A percentile compares a stretch with the other conserved stretches of the same genome.
phyloP scores from a whole-genome alignment of 2,797 vertebrate genomes.

The Paramormyrops hopkinsi region DNA sequence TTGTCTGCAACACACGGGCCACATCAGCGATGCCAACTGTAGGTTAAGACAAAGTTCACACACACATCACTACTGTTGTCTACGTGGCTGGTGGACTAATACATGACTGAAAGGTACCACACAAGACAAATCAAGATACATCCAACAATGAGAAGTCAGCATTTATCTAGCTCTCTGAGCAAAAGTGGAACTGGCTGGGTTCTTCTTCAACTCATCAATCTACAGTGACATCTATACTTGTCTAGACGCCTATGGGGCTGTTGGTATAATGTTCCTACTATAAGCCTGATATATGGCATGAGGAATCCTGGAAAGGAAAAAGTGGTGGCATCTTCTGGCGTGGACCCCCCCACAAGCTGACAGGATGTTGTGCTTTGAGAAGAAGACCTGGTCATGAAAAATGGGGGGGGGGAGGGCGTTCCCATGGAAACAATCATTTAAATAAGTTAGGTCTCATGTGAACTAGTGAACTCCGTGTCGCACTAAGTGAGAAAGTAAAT shows the following conservation, averaged over 20 bases:
- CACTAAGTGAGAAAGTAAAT: not conserved
- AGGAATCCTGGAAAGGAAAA: not conserved
- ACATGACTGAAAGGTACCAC: not conserved
- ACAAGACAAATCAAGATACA: not conserved
- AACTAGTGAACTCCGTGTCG: not conserved
- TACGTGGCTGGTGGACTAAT: not conserved
- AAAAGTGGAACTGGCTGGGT: not conserved
- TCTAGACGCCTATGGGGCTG: not conserved
- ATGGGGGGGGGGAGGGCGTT: not conserved
- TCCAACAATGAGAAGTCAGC: not conserved
- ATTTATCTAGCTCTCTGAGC: not conserved
- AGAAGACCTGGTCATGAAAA: not conserved
- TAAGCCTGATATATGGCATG: not conserved
- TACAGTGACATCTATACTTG: not conserved
- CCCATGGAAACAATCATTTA: not conserved
- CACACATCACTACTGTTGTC: not conserved
- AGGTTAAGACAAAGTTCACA: constrained; percentile 1
- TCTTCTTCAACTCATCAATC: not conserved
- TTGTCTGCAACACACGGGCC: constrained; percentile 67
- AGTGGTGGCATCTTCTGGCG: not conserved
- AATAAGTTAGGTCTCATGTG: not conserved
- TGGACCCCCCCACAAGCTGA: not conserved
- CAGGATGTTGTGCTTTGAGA: not conserved
- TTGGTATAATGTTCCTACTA: not conserved
- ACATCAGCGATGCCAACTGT: not conserved